Evolutionary conservation across 53 echinoderm and acorn worm genomes (phyloP), one percentile per base, ranked within the genome.

Genomic region (Antedon mediterranea): DNA sequence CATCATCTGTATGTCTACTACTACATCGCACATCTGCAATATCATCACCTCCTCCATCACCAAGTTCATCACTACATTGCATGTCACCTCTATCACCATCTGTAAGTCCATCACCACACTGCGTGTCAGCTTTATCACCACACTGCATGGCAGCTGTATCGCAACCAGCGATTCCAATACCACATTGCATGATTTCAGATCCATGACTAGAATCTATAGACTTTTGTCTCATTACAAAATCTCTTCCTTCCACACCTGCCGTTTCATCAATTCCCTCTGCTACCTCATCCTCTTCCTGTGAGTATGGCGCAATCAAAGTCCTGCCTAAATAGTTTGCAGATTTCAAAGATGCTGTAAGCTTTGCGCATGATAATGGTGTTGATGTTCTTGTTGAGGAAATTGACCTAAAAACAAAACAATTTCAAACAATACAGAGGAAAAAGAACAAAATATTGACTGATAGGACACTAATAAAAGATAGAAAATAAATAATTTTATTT

Each of bases 261-360:
- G 23, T 18, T 2, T 57, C 57, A 57, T 26, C 23, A 15, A 15
- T 57, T n/a, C n/a, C n/a, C n/a, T n/a, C n/a, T 26, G 23, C 57
- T 3, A 57, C 23, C 15, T 57, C 23, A 57, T 23, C 71, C 34
- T 32, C 72, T 30, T 81, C 31, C 76, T 87, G 87, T 9, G 91
- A 89, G 78, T 87, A 94, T 15, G 91, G 91, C 3, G 91, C 85
- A 33, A 80, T 84, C n/a, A 89, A 18, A 0, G 89, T 86, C 13
- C 88, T 85, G 26, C 95, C 95, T 0, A 95, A 84, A 74, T 91
- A 95, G 0, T 89, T 89, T 14, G 85, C 34, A n/a, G 85, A 85
- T 32, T 86, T 95, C 29, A 95, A 43, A 3, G 95, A 95, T 43
- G 91, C 85, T 13, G 95, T 87, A 26, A 95, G 81, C 72, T 83